Conservation (phyloP, 2,113 vertebrate genomes). For the crab-eating macaque (Macaca fascicularis) region T2T-MFA8v1.1 NC_088387.1:1972001-1972500, state of each 20-base stretch:
- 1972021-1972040: not conserved
- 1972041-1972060: not conserved
- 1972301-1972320: not conserved
- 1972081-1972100: not conserved
- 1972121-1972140: not conserved
- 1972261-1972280: not conserved
- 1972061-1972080: not conserved
- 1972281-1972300: not conserved
- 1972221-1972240: not conserved
- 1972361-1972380: not conserved
- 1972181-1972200: not conserved
- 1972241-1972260: too few species aligned
- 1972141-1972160: not conserved
- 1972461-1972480: not conserved
- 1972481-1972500: not conserved
- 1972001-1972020: not conserved
- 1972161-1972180: not conserved
- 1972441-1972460: not conserved
- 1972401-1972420: not conserved
- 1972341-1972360: not conserved
- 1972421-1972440: not conserved
- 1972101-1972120: not conserved
- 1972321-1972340: not conserved
- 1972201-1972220: not conserved
- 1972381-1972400: not conserved